A percentile compares a stretch with the other conserved stretches of the same genome.
Conservation (phyloP, 2,797 vertebrate species). For the Moxostoma hubbsi region DNA sequence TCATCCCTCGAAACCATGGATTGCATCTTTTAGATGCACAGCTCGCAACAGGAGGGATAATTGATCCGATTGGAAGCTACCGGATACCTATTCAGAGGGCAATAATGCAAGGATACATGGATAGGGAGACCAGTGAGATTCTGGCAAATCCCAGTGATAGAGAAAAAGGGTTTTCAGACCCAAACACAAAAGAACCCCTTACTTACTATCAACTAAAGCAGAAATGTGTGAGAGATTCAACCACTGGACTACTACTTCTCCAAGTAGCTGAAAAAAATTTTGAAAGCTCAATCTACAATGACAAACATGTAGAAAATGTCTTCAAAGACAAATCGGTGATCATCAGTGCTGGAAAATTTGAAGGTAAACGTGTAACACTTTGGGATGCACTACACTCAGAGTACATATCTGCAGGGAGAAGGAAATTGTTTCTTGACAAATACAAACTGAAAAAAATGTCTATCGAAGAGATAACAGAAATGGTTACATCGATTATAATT, state of each 20-base stretch:
- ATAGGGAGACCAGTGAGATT: conserved; percentile 75
- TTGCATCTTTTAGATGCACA: conserved; percentile 76
- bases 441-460: conserved; percentile 72
- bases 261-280: conserved; percentile 65
- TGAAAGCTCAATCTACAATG: conserved; percentile 60
- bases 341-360: conserved; percentile 76
- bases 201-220: conserved; percentile 84
- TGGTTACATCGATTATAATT: conserved; percentile 76
- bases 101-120: conserved; percentile 77
- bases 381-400: conserved; percentile 88
- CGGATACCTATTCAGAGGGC: conserved; percentile 81
- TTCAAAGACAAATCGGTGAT: conserved; percentile 71
- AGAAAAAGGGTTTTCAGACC: conserved; percentile 85
- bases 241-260: conserved; percentile 73
- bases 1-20: conserved; percentile 68
- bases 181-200: conserved; percentile 86
- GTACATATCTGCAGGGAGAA: conserved; percentile 79
- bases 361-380: conserved; percentile 72
- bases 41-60: conserved; percentile 86
- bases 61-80: conserved; percentile 82
- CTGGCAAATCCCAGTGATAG: conserved; percentile 75
- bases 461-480: conserved; percentile 79
- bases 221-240: conserved; percentile 74
- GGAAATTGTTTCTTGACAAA: conserved; percentile 79
- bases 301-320: conserved; percentile 72